These are phyloP conservation scores for Rallus crepitans DNA, from an alignment of 2,797 vertebrate genomes.

Conservation along the genomic window DNA sequence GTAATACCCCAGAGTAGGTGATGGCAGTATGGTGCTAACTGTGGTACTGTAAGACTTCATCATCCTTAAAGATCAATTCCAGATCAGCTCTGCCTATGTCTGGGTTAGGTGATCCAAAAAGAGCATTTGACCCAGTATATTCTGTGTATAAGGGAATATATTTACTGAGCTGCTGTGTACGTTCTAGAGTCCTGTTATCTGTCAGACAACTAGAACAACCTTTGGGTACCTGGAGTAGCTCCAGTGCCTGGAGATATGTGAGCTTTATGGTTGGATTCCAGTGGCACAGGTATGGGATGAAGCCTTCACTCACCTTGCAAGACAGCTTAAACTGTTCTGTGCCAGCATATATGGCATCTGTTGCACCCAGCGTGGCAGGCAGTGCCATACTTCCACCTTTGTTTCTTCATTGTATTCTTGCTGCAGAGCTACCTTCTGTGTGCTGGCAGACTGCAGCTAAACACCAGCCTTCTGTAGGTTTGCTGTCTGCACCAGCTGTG, in stretches of 20 bases:
- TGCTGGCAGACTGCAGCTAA: not conserved
- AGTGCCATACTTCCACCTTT: not conserved
- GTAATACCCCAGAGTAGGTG: not conserved
- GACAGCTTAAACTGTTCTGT: not conserved
- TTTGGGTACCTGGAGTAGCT: not conserved
- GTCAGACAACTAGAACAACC: not conserved
- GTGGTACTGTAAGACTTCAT: not conserved
- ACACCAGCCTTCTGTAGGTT: rapidly evolving
- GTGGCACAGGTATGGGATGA: not conserved
- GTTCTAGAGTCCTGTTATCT: not conserved
- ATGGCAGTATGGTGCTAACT: not conserved
- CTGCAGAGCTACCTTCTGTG: not conserved
- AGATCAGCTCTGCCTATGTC: not conserved
- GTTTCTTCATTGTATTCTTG: not conserved
- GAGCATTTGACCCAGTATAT: not conserved
- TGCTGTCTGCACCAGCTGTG: not conserved
- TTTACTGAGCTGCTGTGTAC: not conserved
- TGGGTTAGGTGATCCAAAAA: not conserved
- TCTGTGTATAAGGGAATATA: not conserved
- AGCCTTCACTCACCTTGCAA: not conserved
- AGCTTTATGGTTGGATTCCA: not conserved
- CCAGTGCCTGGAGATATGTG: not conserved
- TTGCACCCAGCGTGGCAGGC: not conserved
- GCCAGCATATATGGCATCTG: not conserved
- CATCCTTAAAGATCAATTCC: not conserved